These are phyloP conservation scores for Holocentrus rufus DNA, from an alignment of 2,797 vertebrate species.

Conservation along the genomic window DNA sequence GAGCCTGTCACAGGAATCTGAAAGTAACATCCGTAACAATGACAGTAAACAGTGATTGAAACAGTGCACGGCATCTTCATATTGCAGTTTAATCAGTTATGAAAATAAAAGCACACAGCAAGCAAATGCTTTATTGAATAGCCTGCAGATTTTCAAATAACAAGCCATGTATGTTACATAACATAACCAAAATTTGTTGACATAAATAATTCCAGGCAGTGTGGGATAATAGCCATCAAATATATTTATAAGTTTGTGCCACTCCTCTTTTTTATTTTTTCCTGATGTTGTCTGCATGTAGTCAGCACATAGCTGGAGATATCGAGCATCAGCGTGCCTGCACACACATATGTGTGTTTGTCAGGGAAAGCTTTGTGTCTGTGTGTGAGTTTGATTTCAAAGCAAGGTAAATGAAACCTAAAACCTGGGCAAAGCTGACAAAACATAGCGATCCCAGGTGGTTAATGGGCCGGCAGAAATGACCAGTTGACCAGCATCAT, in stretches of 20 bases:
- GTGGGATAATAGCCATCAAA: too few relatives aligned
- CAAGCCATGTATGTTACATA: background rate
- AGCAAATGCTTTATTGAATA: background rate
- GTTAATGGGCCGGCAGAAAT: conserved; percentile 83
- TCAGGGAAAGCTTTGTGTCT: conserved; percentile 66
- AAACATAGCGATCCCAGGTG: conserved; percentile 85
- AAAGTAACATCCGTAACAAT: too few relatives aligned
- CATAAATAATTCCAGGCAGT: too few relatives aligned
- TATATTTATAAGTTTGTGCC: too few relatives aligned
- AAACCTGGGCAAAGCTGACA: conserved; percentile 83
- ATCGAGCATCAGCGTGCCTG: conserved; percentile 22
- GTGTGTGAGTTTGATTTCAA: conserved; percentile 79
- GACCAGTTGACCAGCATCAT: conserved; percentile 84
- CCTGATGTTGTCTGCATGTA: conserved; percentile 17
- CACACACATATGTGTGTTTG: conserved; percentile 51
- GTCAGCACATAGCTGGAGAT: too few relatives aligned
- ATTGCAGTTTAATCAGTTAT: background rate
- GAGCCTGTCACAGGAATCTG: conserved; percentile 30
- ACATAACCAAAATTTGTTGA: too few relatives aligned
- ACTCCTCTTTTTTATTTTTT: too few relatives aligned
- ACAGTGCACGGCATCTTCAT: too few relatives aligned
- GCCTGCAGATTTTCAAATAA: background rate
- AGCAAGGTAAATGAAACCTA: conserved; percentile 81
- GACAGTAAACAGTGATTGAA: too few relatives aligned
- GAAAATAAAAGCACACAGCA: background rate